A percentile compares a stretch with the other conserved stretches of the same genome.
These are phyloP conservation scores for Todiramphus saurophagus DNA, from an alignment of 2,113 vertebrate species.

Conservation along the genomic window DNA sequence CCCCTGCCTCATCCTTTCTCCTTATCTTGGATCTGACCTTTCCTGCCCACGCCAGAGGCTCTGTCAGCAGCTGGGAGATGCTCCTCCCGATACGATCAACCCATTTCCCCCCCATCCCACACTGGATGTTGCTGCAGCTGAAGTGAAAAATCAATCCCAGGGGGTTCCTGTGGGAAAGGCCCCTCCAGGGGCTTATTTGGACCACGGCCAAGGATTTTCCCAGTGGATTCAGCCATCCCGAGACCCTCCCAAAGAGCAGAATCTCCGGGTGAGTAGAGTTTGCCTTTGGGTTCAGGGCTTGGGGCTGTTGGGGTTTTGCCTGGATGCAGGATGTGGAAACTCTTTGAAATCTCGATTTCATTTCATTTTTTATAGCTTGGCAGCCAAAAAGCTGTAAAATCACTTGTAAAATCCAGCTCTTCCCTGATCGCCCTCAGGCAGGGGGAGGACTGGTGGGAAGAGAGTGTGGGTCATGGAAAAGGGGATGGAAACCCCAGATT, in stretches of 20 bases:
- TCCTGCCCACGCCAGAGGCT: accelerated
- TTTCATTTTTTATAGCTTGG: not conserved
- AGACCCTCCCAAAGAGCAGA: not conserved
- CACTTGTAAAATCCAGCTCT: not conserved
- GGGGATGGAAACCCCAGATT: not conserved
- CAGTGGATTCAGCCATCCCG: accelerated
- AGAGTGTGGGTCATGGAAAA: not conserved
- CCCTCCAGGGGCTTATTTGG: not conserved
- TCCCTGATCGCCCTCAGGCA: not conserved
- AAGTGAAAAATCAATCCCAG: not conserved
- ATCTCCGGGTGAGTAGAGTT: not conserved
- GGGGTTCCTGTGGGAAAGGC: not conserved
- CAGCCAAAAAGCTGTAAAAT: accelerated
- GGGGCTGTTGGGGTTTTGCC: accelerated
- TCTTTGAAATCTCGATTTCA: not conserved
- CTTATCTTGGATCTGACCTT: not conserved
- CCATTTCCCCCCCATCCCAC: accelerated
- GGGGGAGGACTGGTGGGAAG: not conserved
- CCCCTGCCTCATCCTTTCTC: not conserved
- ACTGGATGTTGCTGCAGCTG: not conserved
- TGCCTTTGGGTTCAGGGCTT: not conserved
- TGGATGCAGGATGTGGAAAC: not conserved
- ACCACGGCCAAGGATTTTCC: not conserved
- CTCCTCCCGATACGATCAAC: accelerated
- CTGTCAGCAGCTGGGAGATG: not conserved